Conservation (phyloP, 2,888 invertebrate genomes). For the Mesochorus sp. region DNA sequence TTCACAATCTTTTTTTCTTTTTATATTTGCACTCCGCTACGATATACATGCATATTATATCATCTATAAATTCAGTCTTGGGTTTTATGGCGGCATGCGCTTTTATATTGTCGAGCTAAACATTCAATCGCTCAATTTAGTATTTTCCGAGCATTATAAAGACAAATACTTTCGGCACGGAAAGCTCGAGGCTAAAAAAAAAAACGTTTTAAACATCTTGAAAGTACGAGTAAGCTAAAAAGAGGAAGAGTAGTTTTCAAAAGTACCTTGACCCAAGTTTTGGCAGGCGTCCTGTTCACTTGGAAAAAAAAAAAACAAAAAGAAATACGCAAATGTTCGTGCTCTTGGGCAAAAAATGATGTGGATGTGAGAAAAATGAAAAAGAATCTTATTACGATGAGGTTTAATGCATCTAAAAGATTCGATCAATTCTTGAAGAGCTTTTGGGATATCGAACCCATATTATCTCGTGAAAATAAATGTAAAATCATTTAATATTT, state of each 20-base stretch:
- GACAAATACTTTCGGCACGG: constrained; percentile 4
- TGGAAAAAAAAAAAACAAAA: no score
- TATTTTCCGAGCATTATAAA: not conserved
- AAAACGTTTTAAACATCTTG: no score
- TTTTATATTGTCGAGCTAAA: not conserved
- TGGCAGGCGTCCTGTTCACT: constrained; percentile 65
- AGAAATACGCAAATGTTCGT: constrained; percentile 11
- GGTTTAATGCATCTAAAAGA: no score
- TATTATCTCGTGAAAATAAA: no score
- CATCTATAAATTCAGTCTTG: no score
- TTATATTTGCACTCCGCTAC: not conserved
- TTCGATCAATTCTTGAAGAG: constrained; percentile 77
- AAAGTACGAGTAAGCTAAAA: not conserved
- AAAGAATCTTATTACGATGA: no score
- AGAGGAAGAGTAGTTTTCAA: not conserved
- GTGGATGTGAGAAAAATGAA: constrained; percentile 6
- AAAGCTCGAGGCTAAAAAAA: not conserved
- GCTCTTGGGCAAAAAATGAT: constrained; percentile 30
- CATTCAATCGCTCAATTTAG: constrained; percentile 7
- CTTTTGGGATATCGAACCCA: constrained; percentile 74
- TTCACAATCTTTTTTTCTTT: not conserved
- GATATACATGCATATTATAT: no score
- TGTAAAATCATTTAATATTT: no score
- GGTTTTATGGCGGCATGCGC: not conserved
- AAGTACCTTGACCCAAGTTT: constrained; percentile 66